Evolutionary conservation across 2,797 vertebrate genomes (phyloP).

Genomic region (Chelmon rostratus): DNA sequence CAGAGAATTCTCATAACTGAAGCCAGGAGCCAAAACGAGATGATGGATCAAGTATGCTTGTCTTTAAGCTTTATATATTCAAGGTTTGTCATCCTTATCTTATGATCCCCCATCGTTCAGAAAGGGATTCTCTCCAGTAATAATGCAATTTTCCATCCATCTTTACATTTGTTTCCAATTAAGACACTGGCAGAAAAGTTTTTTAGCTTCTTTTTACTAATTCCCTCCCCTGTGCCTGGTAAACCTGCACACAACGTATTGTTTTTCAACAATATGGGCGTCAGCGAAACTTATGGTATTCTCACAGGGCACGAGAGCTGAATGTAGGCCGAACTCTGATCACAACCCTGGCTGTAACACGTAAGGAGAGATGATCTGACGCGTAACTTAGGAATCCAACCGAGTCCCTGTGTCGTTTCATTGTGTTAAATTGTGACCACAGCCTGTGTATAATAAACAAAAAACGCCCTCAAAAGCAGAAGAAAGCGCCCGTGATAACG

Average conservation of each 20-base stretch:
- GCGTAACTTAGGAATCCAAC: slow-evolving; percentile 27
- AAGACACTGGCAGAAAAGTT: slow-evolving; percentile 46
- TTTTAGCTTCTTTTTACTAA: slow-evolving; percentile 68
- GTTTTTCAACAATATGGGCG: slow-evolving; percentile 47
- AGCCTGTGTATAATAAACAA: slow-evolving; percentile 22
- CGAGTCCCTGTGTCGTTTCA: slow-evolving; percentile 30
- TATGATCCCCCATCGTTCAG: slow-evolving; percentile 55
- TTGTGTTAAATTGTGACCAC: slow-evolving; percentile 31
- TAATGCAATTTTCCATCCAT: slow-evolving; percentile 61
- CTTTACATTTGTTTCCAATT: slow-evolving; percentile 78
- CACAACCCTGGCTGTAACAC: slow-evolving; percentile 22
- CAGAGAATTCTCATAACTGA: slow-evolving; percentile 53
- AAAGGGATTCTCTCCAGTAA: slow-evolving; percentile 65
- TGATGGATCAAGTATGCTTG: slow-evolving; percentile 64
- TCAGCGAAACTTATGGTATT: slow-evolving; percentile 47
- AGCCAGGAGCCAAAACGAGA: slow-evolving; percentile 56
- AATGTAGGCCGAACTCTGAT: slow-evolving; percentile 36
- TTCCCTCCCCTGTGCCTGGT: slow-evolving; percentile 59
- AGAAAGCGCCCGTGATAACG: too few species aligned
- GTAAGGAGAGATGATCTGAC: slow-evolving; percentile 40
- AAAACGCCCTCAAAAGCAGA: too few species aligned
- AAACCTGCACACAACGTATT: slow-evolving; percentile 66
- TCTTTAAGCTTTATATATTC: slow-evolving; percentile 62
- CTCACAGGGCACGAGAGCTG: slow-evolving; percentile 28
- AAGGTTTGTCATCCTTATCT: slow-evolving; percentile 74